These are phyloP conservation scores for Seladonia tumulorum DNA, from an alignment of 2,888 invertebrate genomes.

Conservation along the genomic window DNA sequence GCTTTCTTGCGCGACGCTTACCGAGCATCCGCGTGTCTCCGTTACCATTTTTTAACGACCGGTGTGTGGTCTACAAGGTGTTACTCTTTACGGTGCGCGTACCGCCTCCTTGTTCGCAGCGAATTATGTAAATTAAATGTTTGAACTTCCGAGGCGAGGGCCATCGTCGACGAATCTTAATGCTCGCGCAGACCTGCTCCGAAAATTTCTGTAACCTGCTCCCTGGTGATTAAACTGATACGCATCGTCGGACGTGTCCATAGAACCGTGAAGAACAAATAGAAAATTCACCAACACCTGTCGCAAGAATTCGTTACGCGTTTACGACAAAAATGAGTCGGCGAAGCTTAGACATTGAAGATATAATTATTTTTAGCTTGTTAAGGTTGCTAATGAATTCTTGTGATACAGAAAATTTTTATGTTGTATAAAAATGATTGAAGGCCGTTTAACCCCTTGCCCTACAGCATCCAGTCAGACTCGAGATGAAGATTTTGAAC, in stretches of 20 bases:
- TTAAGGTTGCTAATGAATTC: no score
- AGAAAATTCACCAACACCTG: neutral
- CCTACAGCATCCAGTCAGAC: no score
- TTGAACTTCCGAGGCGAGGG: conserved; percentile 4
- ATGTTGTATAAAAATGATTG: no score
- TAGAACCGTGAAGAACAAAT: neutral
- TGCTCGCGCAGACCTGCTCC: neutral
- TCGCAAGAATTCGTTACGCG: neutral
- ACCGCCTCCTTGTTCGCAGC: neutral
- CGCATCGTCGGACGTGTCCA: neutral
- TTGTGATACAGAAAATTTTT: no score
- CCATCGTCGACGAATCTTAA: conserved; percentile 12
- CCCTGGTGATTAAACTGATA: neutral
- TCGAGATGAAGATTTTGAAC: no score
- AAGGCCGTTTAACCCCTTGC: no score
- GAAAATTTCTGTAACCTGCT: neutral
- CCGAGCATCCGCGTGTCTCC: conserved; percentile 16
- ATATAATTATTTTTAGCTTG: no score
- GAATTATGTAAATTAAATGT: conserved; percentile 4
- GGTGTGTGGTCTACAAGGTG: neutral
- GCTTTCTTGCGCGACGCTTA: conserved; percentile 18
- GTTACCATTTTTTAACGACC: conserved; percentile 14
- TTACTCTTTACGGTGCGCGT: neutral
- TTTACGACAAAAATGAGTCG: neutral
- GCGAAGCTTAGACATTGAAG: neutral